Evolutionary conservation across 1,140 invertebrate genomes (phyloP).

Genomic region (Anadara kagoshimensis): DNA sequence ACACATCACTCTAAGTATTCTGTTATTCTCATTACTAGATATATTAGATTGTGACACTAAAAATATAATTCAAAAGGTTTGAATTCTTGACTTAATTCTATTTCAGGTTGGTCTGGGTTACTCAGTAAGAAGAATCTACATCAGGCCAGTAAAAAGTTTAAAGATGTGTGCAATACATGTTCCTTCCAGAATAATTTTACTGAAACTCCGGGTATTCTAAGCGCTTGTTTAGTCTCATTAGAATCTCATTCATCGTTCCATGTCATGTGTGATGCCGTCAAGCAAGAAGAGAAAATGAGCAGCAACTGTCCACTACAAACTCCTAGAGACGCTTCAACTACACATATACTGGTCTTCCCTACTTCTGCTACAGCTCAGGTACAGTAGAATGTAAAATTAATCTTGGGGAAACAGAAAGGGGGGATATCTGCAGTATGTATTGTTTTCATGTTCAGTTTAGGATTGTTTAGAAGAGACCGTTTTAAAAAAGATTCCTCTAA

Average conservation of each 20-base stretch:
- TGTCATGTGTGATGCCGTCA: slow-evolving; percentile 89
- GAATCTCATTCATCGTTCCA: slow-evolving; percentile 95
- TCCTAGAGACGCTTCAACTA: slow-evolving; percentile 89
- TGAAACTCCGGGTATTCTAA: slow-evolving; percentile 89
- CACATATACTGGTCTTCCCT: slow-evolving; percentile 99
- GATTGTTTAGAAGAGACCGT: too few species aligned
- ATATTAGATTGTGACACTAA: too few species aligned
- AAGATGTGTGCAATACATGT: slow-evolving; percentile 94
- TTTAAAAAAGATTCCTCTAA: too few species aligned
- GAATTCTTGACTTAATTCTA: slow-evolving; percentile 15
- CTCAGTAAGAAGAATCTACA: slow-evolving; percentile 92
- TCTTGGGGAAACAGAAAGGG: too few species aligned
- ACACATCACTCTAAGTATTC: too few species aligned
- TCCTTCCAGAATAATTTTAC: slow-evolving; percentile 73
- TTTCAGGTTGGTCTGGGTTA: slow-evolving; percentile 91
- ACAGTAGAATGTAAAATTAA: slow-evolving; percentile 37
- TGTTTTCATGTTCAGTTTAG: too few species aligned
- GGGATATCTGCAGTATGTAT: too few species aligned
- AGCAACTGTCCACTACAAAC: slow-evolving; percentile 70
- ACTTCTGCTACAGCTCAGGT: slow-evolving; percentile 97
- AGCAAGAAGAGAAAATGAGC: slow-evolving; percentile 69
- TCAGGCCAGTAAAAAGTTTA: slow-evolving; percentile 89
- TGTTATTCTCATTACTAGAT: too few species aligned
- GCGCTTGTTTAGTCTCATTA: slow-evolving; percentile 96
- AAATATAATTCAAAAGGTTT: not conserved